Base-by-base conservation (phyloP, 2,113 vertebrate genomes). In the Hucho hucho region DNA sequence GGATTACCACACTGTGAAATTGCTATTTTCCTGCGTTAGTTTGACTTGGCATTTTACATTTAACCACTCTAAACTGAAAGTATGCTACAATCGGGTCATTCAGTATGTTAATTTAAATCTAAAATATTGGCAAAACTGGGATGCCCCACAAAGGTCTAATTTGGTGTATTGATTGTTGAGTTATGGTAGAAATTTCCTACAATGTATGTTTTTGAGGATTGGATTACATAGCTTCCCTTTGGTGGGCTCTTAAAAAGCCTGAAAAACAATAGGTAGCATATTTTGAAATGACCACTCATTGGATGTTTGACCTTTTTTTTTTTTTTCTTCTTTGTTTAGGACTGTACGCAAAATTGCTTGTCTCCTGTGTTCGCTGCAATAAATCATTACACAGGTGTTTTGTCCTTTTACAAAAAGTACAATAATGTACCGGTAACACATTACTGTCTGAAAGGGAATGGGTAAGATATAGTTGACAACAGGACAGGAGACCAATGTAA, bases 321-420 rank as follows among this genome's bases (percentile, higher is more conserved):
- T n/a, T 2, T 4, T n/a, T 64, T 37, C 43, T 65, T 70, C 32
- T 32, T 43, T 66, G 26, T 64, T 64, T 66, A 47, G 43, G 70
- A 85, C 72, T 87, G 78, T 82, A 74, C 69, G 28, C 74, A 77
- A 24, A 22, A 75, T 74, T 78, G 64, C 74, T 78, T 29, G 1
- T 65, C 61, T 25, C 61, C 64, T 53, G 59, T 75, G 53, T 83
- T 79, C 76, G 65, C 81, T 81, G 75, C 81, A 92, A 89, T 91
- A 91, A 92, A 91, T 73, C 69, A 77, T 46, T 69, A 64, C 46
- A 47, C n/a, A 14, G 26, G n/a, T 73, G 24, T 47, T 24, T 25
- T 77, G 47, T 9, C 24, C 22, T 78, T 68, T 26, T 37, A 9
- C 20, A 18, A 63, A 61, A 32, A 16, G 37, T 14, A 37, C 7